Base-by-base conservation (phyloP, 2,888 invertebrate genomes). In the Deilephila porcellus region DNA sequence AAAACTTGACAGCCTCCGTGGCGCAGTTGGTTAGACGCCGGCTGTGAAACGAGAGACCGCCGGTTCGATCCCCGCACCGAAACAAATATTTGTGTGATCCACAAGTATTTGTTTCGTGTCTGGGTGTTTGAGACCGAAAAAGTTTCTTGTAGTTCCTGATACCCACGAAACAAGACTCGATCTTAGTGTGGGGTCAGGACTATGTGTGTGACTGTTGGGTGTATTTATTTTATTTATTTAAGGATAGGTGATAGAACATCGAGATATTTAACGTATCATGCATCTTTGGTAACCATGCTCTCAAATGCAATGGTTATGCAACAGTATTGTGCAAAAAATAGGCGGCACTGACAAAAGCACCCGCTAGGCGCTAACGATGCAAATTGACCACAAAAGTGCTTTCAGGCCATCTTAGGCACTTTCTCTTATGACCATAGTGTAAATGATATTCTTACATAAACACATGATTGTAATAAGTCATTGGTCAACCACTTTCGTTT, bases 311-410 rank as follows among this genome's bases (percentile, higher is more conserved):
- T 6, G 14, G 60, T 25, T 25, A 45, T 45, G 64, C 20, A 45
- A 64, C 64, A 37, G 25, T 60, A 60, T 60, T 60, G n/a, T 45
- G 45, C 14, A 20, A 45, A 45, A 45, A 64, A 64, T 45, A 64
- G 0, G 60, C 25, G 64, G 34, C 37, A 45, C 45, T 67, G 37
- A 3, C 52, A 52, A 67, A 52, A 19, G 25, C 17, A 52, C 17
- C 17, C 8, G 20, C 1, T 34, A 32, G 19, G 3, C 52, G 45
- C 67, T 67, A 67, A 67, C 67, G 0, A 67, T 52, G 45, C 67
- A 25, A 67, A 67, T 67, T 52, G 29, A 4, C 3, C 25, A 67
- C 1, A 20, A 6, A n/a, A 0, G 25, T 17, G 67, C 20, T 52
- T 17, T 5, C 45, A 67, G 25, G 17, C 17, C 56, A 56, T n/a